Percentiles rank a stretch among this genome's conserved stretches.
Evolutionary conservation across 1,140 invertebrate genomes (phyloP).

Genomic region (Cyphomyrmex costatus): DNA sequence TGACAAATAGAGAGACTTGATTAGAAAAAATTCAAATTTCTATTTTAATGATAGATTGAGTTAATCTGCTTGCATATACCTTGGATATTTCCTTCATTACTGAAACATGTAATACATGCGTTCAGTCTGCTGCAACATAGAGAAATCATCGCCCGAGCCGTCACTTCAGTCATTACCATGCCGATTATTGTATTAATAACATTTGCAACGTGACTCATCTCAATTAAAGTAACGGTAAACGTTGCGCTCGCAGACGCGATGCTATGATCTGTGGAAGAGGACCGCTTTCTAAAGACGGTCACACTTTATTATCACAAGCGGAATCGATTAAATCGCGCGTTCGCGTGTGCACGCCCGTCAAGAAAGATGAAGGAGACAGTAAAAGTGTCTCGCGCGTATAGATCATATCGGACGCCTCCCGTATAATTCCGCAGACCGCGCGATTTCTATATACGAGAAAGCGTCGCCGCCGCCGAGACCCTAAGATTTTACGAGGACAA

Average conservation of each 20-base stretch:
- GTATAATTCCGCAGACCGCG: not conserved
- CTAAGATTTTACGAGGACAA: not conserved
- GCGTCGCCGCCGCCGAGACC: slow-evolving; percentile 9
- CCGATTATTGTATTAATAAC: slow-evolving; percentile 46
- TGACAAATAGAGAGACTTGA: slow-evolving; percentile 18
- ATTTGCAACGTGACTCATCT: slow-evolving; percentile 23
- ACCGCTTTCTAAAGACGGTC: slow-evolving; percentile 45
- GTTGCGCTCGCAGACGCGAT: not conserved
- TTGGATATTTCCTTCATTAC: not conserved
- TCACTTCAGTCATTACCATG: slow-evolving; percentile 15
- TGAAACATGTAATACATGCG: not conserved
- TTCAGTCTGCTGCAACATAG: not conserved
- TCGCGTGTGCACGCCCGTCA: slow-evolving; percentile 39
- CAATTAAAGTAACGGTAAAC: not conserved
- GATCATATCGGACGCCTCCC: slow-evolving; percentile 22
- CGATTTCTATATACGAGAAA: slow-evolving; percentile 50
- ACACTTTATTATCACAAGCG: slow-evolving; percentile 34
- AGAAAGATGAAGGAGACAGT: slow-evolving; percentile 12
- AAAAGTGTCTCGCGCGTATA: slow-evolving; percentile 46
- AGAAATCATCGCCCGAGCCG: slow-evolving; percentile 33
- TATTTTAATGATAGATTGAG: slow-evolving; percentile 25
- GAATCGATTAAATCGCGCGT: slow-evolving; percentile 51
- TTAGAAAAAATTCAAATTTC: not conserved
- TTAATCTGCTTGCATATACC: not conserved
- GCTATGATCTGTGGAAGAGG: slow-evolving; percentile 7